Percentiles rank a stretch among this genome's conserved stretches.
Evolutionary conservation across 2,113 vertebrate genomes (phyloP).

Genomic region (Mormyrus lacerda): DNA sequence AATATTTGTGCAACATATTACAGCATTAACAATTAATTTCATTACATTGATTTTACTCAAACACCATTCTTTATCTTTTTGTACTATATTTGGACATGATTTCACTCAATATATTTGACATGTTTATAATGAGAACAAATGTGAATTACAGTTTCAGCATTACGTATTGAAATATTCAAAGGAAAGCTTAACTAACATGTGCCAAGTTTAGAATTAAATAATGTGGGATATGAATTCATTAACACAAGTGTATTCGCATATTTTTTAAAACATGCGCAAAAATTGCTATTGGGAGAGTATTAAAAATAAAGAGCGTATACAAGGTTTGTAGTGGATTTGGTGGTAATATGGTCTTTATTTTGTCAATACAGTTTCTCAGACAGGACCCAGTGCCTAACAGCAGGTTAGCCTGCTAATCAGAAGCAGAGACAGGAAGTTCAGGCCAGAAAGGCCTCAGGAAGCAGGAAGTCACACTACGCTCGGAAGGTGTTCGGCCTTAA

Average conservation of each 20-base stretch:
- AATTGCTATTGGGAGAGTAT: background rate
- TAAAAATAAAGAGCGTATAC: background rate
- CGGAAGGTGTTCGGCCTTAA: conserved; percentile 45
- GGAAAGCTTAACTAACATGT: background rate
- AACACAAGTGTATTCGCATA: background rate
- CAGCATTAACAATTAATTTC: background rate
- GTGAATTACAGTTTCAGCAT: background rate
- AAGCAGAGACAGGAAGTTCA: conserved; percentile 30
- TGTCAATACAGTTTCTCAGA: conserved; percentile 24
- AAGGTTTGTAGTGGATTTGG: background rate
- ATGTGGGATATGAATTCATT: background rate
- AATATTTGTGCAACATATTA: background rate
- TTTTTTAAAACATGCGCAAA: background rate
- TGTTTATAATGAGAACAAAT: background rate
- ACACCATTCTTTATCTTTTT: background rate
- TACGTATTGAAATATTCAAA: background rate
- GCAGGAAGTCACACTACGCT: conserved; percentile 48
- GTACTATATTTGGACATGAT: background rate
- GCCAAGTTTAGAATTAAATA: background rate
- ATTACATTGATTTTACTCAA: background rate
- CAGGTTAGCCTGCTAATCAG: conserved; percentile 26
- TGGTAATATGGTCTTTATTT: conserved; percentile 46
- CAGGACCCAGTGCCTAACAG: conserved; percentile 16
- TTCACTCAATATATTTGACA: background rate
- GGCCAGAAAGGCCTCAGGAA: conserved; percentile 23